Conservation (phyloP, 2,113 vertebrate species). For the Chloroceryle aenea region DNA sequence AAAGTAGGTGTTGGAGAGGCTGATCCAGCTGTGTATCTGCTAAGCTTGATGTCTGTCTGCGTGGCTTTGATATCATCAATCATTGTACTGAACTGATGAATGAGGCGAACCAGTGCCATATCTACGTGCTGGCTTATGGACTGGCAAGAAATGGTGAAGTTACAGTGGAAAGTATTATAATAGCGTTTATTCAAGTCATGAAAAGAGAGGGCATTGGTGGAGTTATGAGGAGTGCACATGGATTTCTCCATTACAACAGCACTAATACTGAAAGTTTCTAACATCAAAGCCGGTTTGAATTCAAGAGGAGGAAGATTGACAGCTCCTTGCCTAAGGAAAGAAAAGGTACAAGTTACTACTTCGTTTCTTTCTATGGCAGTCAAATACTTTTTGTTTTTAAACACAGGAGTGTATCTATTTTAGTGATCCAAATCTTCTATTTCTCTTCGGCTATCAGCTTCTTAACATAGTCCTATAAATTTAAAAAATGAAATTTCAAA, state of each 20-base stretch:
- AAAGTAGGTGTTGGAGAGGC: conserved; percentile 95
- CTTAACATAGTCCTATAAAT: neutral
- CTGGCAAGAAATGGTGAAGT: conserved; percentile 96
- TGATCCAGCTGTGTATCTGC: conserved; percentile 94
- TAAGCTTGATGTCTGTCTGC: conserved; percentile 97
- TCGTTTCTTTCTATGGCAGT: neutral
- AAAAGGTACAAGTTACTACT: neutral
- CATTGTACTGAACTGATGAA: conserved; percentile 99
- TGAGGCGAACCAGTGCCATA: conserved; percentile 97
- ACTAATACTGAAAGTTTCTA: conserved; percentile 97
- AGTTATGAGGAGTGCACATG: conserved; percentile 84
- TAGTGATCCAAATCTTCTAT: neutral
- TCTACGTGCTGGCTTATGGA: conserved; percentile 98
- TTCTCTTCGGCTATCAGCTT: neutral
- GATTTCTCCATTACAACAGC: conserved; percentile 96
- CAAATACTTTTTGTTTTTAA: neutral
- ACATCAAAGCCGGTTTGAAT: conserved; percentile 94
- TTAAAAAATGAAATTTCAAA: neutral
- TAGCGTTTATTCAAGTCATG: conserved; percentile 94
- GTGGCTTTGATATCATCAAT: conserved; percentile 98
- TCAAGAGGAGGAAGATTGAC: conserved; percentile 91
- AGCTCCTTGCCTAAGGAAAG: conserved; percentile 85
- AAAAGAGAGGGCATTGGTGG: conserved; percentile 87
- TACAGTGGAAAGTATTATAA: conserved; percentile 95
- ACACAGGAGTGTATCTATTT: neutral